These are phyloP conservation scores for Pelochelys cantorii DNA, from an alignment of 2,797 vertebrate species.

Conservation along the genomic window DNA sequence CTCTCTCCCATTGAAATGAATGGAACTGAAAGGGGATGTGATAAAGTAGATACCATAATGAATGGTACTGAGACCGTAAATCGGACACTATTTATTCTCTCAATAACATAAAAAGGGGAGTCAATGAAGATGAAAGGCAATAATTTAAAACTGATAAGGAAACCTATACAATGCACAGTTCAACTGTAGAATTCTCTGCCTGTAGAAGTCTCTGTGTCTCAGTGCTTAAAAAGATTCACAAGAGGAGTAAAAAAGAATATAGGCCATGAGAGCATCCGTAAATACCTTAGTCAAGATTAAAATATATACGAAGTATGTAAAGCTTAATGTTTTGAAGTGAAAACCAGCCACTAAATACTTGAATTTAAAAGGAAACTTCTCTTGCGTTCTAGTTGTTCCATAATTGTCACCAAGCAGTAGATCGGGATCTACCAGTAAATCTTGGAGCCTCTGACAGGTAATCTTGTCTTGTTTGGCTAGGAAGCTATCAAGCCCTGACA, in stretches of 20 bases:
- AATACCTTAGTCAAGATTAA: too few relatives aligned
- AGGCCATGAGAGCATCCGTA: too few relatives aligned
- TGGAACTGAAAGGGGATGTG: neutral
- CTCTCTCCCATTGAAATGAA: neutral
- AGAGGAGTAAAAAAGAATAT: neutral
- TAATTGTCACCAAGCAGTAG: too few relatives aligned
- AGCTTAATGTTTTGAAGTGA: too few relatives aligned
- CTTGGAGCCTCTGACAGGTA: too few relatives aligned
- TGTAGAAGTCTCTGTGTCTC: neutral
- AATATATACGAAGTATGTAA: too few relatives aligned
- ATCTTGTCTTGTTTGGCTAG: too few relatives aligned
- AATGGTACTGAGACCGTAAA: neutral
- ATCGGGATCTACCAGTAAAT: too few relatives aligned
- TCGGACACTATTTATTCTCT: neutral
- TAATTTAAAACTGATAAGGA: neutral
- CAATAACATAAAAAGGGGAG: neutral
- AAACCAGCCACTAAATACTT: too few relatives aligned
- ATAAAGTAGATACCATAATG: neutral
- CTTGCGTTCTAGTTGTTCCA: too few relatives aligned
- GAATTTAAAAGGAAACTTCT: too few relatives aligned
- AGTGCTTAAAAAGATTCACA: neutral
- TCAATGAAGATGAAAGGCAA: neutral
- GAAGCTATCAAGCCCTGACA: too few relatives aligned
- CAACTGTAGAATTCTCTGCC: neutral
- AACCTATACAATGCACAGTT: neutral